Evolutionary conservation across 2,113 vertebrate genomes (phyloP).

Genomic region (Sciurus niger): DNA sequence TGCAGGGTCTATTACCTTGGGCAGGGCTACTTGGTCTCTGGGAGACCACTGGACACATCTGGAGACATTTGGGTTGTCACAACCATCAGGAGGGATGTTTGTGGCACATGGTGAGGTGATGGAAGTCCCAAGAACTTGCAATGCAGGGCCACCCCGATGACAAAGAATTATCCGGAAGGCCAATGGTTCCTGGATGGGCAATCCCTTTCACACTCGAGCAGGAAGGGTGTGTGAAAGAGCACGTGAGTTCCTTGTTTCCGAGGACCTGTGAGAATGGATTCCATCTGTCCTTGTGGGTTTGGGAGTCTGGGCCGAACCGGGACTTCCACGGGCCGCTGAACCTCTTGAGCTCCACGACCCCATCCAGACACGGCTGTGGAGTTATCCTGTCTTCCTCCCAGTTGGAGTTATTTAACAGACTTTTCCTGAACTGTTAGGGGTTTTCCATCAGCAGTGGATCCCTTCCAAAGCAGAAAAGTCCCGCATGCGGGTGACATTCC

Average conservation of each 20-base stretch:
- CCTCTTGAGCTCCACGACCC: accelerated
- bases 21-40: accelerated
- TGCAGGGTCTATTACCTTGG: too few species aligned
- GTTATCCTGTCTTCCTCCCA: accelerated
- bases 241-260: not conserved
- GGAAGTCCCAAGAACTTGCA: not conserved
- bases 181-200: accelerated
- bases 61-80: not conserved
- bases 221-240: not conserved
- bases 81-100: not conserved
- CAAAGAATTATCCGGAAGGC: not conserved
- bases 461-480: slow-evolving; percentile 34
- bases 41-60: not conserved
- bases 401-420: not conserved
- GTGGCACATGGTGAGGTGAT: accelerated
- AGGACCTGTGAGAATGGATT: not conserved
- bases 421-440: slow-evolving; percentile 46
- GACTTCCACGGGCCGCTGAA: accelerated
- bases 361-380: accelerated
- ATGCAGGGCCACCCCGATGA: accelerated
- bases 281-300: not conserved
- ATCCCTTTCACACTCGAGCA: not conserved
- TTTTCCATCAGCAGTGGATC: slow-evolving; percentile 21
- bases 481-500: not conserved
- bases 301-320: not conserved